Conservation (phyloP, 2,113 vertebrate species). For the Brachypodius melanocephalos region DNA sequence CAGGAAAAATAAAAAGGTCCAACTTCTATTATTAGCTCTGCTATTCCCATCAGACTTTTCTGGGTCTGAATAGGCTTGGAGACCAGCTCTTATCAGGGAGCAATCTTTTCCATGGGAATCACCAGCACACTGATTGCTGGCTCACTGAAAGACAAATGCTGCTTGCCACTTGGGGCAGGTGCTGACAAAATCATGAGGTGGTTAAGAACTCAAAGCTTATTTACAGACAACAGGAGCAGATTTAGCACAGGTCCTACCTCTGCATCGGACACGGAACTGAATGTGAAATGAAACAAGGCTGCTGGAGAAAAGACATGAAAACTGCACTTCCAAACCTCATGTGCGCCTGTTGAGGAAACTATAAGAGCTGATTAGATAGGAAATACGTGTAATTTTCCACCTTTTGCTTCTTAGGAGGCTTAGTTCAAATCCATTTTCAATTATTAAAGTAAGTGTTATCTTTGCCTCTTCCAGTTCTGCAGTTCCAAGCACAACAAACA, state of each 20-base stretch:
- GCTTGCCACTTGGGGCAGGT: fast-evolving
- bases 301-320: background rate
- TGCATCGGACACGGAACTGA: background rate
- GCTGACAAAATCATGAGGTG: background rate
- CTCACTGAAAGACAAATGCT: background rate
- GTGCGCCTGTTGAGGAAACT: background rate
- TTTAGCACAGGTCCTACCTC: background rate
- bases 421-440: background rate
- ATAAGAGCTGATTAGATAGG: background rate
- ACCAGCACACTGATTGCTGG: background rate
- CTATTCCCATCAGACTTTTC: background rate
- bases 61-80: background rate
- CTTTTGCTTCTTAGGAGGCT: background rate
- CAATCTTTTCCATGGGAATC: background rate
- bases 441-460: background rate
- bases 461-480: background rate
- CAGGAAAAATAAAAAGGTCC: background rate
- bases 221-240: background rate
- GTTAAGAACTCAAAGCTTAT: background rate
- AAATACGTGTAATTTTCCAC: background rate
- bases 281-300: background rate
- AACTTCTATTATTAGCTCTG: background rate
- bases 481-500: background rate
- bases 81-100: background rate
- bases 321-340: background rate